Evolutionary conservation across 1,140 invertebrate species (phyloP), one percentile per base, ranked within the genome.

Genomic region (Pissodes strobi): DNA sequence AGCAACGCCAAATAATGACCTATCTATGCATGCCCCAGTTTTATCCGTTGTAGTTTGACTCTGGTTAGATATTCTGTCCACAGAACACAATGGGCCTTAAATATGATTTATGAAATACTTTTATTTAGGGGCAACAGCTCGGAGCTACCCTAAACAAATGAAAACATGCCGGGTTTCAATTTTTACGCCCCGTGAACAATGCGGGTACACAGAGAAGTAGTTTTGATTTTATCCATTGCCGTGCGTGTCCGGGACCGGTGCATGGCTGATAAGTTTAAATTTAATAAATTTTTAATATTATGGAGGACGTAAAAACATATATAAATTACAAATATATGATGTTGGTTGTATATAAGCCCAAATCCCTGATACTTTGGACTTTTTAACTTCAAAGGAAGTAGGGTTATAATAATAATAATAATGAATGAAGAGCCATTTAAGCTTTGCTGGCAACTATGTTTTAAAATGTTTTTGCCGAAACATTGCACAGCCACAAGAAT

Each of bases 81-180:
- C 58, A 61, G 15, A 13, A 17, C 61, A 73, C 69, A 71, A 59
- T 65, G 22, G 70, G 58, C 37, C 58, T 73, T 73, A 73, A 73
- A 73, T 73, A 72, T 73, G 72, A 73, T 73, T 73, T 73, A 73
- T 73, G 71, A 62, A 69, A 67, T 70, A 70, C 62, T 73, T 57
- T 73, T 71, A 71, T 71, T 69, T 66, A 58, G 53, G 64, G 68
- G 68, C 65, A 64, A 69, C 65, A 67, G 41, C 23, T 38, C 55
- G 17, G 15, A 34, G 51, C 56, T 46, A 65, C 65, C 39, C 64
- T 49, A 66, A 66, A 66, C 57, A 66, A 66, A 30, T 34, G 48
- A 49, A 60, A 66, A 66, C 55, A 66, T 41, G 27, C 41, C 63
- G 43, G 37, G 27, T 58, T 58, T 65, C 13, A 52, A 65, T 58